Evolutionary conservation across 2,888 invertebrate species (phyloP).

Genomic region (Tetragonula carbonaria): DNA sequence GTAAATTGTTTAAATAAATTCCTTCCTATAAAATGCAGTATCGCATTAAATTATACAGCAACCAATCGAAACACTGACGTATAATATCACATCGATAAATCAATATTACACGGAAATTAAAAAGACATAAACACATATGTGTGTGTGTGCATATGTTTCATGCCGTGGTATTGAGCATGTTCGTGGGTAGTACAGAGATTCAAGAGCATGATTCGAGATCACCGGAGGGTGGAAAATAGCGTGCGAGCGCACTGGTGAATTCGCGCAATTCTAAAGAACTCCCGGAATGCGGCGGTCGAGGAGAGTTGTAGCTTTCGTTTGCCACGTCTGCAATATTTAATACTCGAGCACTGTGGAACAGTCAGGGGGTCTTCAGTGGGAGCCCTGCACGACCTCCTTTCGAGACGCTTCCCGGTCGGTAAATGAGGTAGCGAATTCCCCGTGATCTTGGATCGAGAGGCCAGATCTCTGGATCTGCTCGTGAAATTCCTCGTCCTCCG

Average conservation of each 20-base stretch:
- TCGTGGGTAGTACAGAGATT: too few species aligned
- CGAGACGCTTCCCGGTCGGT: constrained; percentile 42
- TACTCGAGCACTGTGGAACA: constrained; percentile 58
- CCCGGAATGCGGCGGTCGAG: constrained; percentile 57
- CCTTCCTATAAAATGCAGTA: too few species aligned
- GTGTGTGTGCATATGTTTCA: neutral
- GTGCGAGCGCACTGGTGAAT: constrained; percentile 45
- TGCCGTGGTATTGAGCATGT: too few species aligned
- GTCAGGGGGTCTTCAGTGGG: constrained; percentile 58
- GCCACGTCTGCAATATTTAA: constrained; percentile 64
- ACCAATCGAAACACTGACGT: too few species aligned
- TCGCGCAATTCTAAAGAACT: constrained; percentile 64
- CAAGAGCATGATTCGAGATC: constrained; percentile 27
- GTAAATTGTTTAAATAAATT: too few species aligned
- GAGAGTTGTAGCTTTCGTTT: constrained; percentile 60
- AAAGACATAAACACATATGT: neutral
- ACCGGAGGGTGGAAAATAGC: constrained; percentile 27
- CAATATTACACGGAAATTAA: neutral
- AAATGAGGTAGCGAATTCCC: constrained; percentile 54
- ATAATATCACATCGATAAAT: neutral
- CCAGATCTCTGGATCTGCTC: neutral
- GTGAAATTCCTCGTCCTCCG: neutral
- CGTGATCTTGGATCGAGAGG: constrained; percentile 38
- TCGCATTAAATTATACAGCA: too few species aligned
- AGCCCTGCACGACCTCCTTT: constrained; percentile 62